Evolutionary conservation across 1,140 invertebrate genomes (phyloP), one percentile per base, ranked within the genome.

Genomic region (Drosophila ogumai): DNA sequence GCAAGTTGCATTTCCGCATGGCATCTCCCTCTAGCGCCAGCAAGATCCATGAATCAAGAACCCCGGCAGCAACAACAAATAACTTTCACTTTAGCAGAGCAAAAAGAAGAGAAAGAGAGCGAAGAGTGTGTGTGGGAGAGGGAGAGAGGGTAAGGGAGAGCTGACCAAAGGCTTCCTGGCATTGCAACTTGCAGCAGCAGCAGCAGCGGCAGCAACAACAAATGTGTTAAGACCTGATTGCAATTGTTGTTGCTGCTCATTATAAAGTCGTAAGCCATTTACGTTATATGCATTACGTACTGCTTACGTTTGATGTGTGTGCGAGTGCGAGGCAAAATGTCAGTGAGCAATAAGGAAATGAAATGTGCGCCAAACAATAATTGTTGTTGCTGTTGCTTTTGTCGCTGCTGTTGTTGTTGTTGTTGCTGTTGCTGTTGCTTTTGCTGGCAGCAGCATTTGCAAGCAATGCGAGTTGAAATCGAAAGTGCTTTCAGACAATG

Each of bases 341-440:
- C 85, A 88, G 85, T 90, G 77, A 88, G 84, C 84, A 88, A 88
- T 90, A 90, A 90, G 85, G 85, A 90, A 90, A 90, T 90, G 81
- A 90, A 90, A 90, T 90, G 78, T 88, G 85, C 81, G 77, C 85
- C 82, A 87, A 87, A 87, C 84, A 87, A 90, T 90, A 85, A 90
- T 90, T 90, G 60, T 65, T 60, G 67, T 72, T 71, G 69, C 22
- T 59, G 10, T 22, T 67, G 69, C 38, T 77, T 47, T 55, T 74
- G 47, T n/a, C 54, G 32, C 41, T 47, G 63, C 69, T 65, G 43
- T 36, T 52, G 38, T 19, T 43, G 41, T 2, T 4, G 10, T 28
- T 67, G 61, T 31, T 80, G 60, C 40, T 67, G 13, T 17, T 64
- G 31, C 52, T 55, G 12, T 13, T 69, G 43, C 46, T 79, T 44